phyloP scores from a whole-genome alignment of 2,888 invertebrate genomes.

The Spialia ferax region DNA sequence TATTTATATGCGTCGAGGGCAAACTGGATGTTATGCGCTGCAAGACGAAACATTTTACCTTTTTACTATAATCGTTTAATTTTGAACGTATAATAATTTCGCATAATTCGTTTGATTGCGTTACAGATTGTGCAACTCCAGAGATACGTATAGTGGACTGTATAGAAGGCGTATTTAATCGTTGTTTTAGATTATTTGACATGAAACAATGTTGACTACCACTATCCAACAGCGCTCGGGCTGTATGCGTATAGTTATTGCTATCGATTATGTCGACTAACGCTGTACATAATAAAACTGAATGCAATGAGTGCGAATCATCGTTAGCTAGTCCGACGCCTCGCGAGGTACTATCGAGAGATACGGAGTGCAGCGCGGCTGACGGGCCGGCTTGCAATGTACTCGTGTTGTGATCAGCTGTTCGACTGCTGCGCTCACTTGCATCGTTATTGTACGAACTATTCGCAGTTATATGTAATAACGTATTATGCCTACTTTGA shows the following conservation, averaged over 20 bases:
- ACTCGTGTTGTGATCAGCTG: slow-evolving; percentile 1
- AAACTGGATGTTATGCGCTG: slow-evolving; percentile 12
- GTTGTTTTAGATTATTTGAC: background rate
- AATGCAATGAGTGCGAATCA: background rate
- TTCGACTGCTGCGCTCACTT: background rate
- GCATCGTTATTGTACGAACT: background rate
- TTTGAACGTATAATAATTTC: slow-evolving; percentile 15
- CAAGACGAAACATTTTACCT: slow-evolving; percentile 5
- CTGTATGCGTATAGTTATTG: background rate
- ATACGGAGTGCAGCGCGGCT: slow-evolving; percentile 3
- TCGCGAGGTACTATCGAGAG: slow-evolving; percentile 7
- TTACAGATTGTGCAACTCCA: slow-evolving; percentile 9
- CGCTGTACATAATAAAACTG: slow-evolving; percentile 3
- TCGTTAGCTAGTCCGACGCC: background rate
- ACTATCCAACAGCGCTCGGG: slow-evolving; percentile 5
- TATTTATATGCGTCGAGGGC: slow-evolving; percentile 4
- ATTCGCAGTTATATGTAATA: background rate
- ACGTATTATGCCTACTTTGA: slow-evolving; percentile 5
- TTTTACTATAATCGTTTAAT: slow-evolving; percentile 5
- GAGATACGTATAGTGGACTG: slow-evolving; percentile 15
- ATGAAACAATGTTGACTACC: slow-evolving; percentile 10
- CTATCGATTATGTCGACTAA: background rate
- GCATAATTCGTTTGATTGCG: slow-evolving; percentile 6
- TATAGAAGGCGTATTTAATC: slow-evolving; percentile 8
- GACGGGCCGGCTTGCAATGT: background rate